Percentiles rank a stretch among this genome's conserved stretches.
Evolutionary conservation across 2,797 vertebrate species (phyloP).

Genomic region (Typhlichthys eigenmanni): DNA sequence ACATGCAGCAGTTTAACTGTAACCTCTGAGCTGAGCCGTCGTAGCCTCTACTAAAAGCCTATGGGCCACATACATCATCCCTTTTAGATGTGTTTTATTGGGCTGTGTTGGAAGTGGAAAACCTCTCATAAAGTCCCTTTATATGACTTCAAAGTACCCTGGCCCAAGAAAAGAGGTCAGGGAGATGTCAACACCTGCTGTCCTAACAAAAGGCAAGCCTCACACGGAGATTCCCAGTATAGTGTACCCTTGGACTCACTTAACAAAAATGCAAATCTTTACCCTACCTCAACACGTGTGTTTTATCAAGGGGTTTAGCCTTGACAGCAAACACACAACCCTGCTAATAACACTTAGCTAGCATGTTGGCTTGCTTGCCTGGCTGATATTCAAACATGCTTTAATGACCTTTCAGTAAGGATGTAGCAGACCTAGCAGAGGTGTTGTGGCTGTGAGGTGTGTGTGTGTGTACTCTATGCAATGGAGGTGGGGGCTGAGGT

Average conservation of each 20-base stretch:
- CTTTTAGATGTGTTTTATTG: constrained; percentile 7
- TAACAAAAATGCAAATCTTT: neutral
- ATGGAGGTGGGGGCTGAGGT: neutral
- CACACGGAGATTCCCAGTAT: constrained; percentile 20
- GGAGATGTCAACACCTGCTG: constrained; percentile 6
- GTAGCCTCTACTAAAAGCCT: no score
- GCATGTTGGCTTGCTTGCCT: constrained; percentile 11
- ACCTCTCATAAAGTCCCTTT: constrained; percentile 18
- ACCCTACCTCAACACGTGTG: neutral
- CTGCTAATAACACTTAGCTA: constrained; percentile 23
- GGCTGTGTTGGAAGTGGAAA: constrained; percentile 12
- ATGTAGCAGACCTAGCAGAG: constrained; percentile 8
- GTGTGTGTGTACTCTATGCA: neutral
- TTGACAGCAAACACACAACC: constrained; percentile 17
- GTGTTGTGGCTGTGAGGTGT: neutral
- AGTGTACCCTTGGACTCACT: constrained; percentile 17
- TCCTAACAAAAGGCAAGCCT: constrained; percentile 29
- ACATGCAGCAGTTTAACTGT: no score
- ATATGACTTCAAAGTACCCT: constrained; percentile 13
- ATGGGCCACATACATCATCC: constrained; percentile 4
- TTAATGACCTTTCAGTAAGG: constrained; percentile 37
- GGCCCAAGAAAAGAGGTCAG: neutral
- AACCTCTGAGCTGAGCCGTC: no score
- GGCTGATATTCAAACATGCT: constrained; percentile 6
- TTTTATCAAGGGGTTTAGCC: constrained; percentile 17